These are phyloP conservation scores for Ashinkailepas kermadecensis DNA, from an alignment of 2,888 invertebrate genomes.

Conservation along the genomic window DNA sequence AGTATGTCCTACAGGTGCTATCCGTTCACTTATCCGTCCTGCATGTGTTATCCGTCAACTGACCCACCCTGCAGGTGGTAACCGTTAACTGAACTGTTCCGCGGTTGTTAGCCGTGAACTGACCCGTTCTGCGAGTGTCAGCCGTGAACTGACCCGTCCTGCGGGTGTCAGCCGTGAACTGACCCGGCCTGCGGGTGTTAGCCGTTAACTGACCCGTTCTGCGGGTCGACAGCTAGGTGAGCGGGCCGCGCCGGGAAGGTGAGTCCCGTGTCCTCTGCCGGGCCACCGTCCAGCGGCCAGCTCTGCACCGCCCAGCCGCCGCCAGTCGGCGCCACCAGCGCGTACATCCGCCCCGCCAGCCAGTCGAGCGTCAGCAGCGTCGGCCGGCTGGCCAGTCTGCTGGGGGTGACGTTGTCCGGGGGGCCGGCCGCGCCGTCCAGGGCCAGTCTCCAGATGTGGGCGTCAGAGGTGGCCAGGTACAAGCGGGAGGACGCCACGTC, in stretches of 20 bases:
- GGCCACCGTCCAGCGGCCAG: background rate
- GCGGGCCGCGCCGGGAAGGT: background rate
- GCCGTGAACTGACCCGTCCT: no score
- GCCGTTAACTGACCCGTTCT: slow-evolving; percentile 1
- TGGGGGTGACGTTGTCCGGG: background rate
- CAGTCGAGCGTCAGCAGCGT: slow-evolving; percentile 41
- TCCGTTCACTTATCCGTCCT: no score
- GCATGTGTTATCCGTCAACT: no score
- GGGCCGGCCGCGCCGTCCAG: background rate
- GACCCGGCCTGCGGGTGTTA: background rate
- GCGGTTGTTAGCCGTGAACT: no score
- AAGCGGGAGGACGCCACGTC: background rate
- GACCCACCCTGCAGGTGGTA: no score
- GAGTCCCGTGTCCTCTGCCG: background rate
- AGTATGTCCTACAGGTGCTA: no score
- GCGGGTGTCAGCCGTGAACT: no score
- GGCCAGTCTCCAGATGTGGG: background rate
- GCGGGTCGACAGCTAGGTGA: background rate
- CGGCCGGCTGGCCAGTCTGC: background rate
- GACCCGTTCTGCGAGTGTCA: background rate
- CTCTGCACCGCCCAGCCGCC: slow-evolving; percentile 3
- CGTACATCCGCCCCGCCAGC: slow-evolving; percentile 59
- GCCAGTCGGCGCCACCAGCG: slow-evolving; percentile 47
- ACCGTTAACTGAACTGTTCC: no score
- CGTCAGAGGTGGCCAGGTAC: background rate